These are phyloP conservation scores for Strix uralensis DNA, from an alignment of 2,113 vertebrate species.

Conservation along the genomic window DNA sequence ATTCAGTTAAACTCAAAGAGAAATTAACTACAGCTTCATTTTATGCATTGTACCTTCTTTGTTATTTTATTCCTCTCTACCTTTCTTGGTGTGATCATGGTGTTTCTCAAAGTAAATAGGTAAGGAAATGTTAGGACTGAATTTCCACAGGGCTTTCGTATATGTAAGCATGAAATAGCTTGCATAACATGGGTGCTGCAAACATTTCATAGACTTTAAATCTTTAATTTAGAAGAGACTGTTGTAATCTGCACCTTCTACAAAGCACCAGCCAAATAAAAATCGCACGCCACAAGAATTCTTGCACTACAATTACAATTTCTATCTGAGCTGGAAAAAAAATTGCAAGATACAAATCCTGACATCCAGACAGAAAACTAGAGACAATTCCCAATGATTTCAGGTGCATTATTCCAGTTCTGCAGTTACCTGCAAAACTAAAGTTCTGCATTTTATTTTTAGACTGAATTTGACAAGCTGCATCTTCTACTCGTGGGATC, in stretches of 20 bases:
- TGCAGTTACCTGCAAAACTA: not conserved
- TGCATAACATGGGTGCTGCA: not conserved
- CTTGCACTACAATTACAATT: not conserved
- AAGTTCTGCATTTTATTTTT: not conserved
- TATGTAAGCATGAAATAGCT: not conserved
- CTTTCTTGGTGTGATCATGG: not conserved
- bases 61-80: not conserved
- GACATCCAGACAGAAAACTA: not conserved
- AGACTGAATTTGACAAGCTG: not conserved
- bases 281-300: not conserved
- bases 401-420: not conserved
- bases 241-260: not conserved
- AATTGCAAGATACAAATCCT: not conserved
- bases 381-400: not conserved
- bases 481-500: not conserved
- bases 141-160: not conserved
- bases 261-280: not conserved
- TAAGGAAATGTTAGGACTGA: not conserved
- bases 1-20: slow-evolving; percentile 5
- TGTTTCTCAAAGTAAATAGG: not conserved
- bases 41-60: not conserved
- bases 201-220: not conserved
- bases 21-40: not conserved
- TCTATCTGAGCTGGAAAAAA: not conserved
- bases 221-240: not conserved